phyloP scores from a whole-genome alignment of 2,888 invertebrate genomes.

The Phaonia tiefii region DNA sequence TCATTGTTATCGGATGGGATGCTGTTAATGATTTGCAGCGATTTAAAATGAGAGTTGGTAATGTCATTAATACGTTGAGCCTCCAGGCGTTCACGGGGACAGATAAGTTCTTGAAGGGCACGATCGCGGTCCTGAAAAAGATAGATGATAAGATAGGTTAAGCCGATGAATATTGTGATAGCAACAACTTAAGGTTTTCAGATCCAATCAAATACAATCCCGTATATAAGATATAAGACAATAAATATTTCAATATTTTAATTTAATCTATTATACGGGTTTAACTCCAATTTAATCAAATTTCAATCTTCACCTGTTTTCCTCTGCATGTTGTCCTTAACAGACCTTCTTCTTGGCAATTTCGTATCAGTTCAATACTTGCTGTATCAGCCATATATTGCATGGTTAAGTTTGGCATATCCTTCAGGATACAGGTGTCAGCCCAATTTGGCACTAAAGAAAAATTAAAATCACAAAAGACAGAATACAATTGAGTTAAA shows the following conservation, averaged over 20 bases:
- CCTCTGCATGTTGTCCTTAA: slow-evolving; percentile 88
- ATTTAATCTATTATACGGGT: too few relatives aligned
- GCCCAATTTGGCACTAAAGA: slow-evolving; percentile 88
- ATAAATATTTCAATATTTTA: too few relatives aligned
- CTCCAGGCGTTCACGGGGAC: slow-evolving; percentile 77
- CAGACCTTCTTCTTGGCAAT: slow-evolving; percentile 88
- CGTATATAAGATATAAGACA: too few relatives aligned
- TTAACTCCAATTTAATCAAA: too few relatives aligned
- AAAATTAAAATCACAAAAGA: slow-evolving; percentile 21
- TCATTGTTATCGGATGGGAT: slow-evolving; percentile 79
- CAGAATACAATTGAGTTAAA: slow-evolving; percentile 47
- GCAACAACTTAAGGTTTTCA: too few relatives aligned
- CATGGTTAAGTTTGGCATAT: slow-evolving; percentile 87
- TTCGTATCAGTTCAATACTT: slow-evolving; percentile 87
- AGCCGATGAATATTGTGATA: too few relatives aligned
- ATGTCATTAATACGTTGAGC: slow-evolving; percentile 78
- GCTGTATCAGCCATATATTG: slow-evolving; percentile 89
- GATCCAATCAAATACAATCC: too few relatives aligned
- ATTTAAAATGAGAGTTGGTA: slow-evolving; percentile 78
- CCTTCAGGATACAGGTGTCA: slow-evolving; percentile 87
- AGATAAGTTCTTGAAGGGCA: slow-evolving; percentile 75
- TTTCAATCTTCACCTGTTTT: slow-evolving; percentile 87
- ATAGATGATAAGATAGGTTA: too few relatives aligned
- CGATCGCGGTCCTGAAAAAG: slow-evolving; percentile 75
- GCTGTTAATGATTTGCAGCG: slow-evolving; percentile 78